Base-by-base conservation (phyloP, 2,113 vertebrate genomes). In the Axis porcinus region DNA sequence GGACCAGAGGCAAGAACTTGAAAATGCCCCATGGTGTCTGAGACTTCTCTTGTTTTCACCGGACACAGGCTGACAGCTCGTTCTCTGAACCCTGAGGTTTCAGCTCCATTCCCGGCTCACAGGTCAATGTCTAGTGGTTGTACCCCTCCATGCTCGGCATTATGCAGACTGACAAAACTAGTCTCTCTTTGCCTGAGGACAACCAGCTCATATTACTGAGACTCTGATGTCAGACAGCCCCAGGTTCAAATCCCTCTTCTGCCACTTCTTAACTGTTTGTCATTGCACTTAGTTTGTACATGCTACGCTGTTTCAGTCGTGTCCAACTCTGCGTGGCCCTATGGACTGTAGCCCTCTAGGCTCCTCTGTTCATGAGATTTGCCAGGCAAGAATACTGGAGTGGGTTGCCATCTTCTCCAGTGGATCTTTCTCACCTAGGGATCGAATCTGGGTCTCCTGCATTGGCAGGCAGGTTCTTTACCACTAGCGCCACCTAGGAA, bases 251-350 rank as follows among this genome's bases (percentile, higher is more conserved):
- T 27, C 40, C 58, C 76, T 17, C 11, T 30, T 83, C 47, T 50
- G 87, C 15, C 36, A 12, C 5, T n/a, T 91, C 54, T 57, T n/a
- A 28, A 43, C 64, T 30, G 19, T 40, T 33, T 50, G 45, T 40
- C 3, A 4, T 0, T 23, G 67, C 11, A 40, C 11, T 40, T 74
- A 23, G 67, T 40, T 6, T 0, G 1, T 25, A 5, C n/a, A 25
- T 25, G 67, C n/a, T 70, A 23, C 0, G 2, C 12, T 25, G 10
- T 40, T 25, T 40, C 36, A 40, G 67, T 40, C 36, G 3, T 40
- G 36, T 3, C 67, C n/a, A 74, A 11, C 36, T 40, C 67, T 74
- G 67, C 23, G n/a, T 12, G 36, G n/a, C n/a, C n/a, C 67, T 13
- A 25, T 25, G 21, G 36, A 23, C 36, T 13, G 21, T 25, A 40